phyloP scores from a whole-genome alignment of 2,797 vertebrate species.

The Cyprinella venusta region DNA sequence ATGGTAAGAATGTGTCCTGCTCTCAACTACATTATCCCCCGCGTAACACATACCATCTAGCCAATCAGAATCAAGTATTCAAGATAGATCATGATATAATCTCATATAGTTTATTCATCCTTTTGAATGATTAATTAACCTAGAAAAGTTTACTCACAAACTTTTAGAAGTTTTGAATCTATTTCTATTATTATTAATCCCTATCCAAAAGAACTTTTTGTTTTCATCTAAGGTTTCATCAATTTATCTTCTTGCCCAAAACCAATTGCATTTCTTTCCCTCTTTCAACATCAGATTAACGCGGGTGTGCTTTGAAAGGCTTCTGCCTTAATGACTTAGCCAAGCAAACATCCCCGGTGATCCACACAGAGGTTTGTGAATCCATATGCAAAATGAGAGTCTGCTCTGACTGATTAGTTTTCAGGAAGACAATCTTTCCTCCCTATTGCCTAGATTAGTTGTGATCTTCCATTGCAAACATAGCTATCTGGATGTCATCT shows the following conservation, averaged over 20 bases:
- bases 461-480: slow-evolving; percentile 54
- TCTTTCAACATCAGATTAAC: slow-evolving; percentile 44
- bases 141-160: background rate
- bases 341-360: slow-evolving; percentile 47
- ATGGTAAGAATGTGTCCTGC: no score
- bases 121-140: background rate
- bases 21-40: no score
- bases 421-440: slow-evolving; percentile 55
- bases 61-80: background rate
- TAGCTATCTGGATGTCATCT: slow-evolving; percentile 53
- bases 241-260: slow-evolving; percentile 43
- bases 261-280: slow-evolving; percentile 43
- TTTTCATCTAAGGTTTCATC: slow-evolving; percentile 21
- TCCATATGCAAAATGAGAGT: slow-evolving; percentile 54
- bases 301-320: slow-evolving; percentile 41
- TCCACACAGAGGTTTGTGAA: slow-evolving; percentile 45
- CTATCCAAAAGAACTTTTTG: background rate
- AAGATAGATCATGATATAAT: background rate
- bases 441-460: slow-evolving; percentile 54
- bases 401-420: slow-evolving; percentile 52
- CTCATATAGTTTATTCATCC: background rate
- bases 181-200: slow-evolving; percentile 3
- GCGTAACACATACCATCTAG: background rate
- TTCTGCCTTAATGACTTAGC: slow-evolving; percentile 53
- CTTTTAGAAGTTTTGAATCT: background rate